These are phyloP conservation scores for Lagodon rhomboides DNA, from an alignment of 2,797 vertebrate genomes.

Conservation along the genomic window DNA sequence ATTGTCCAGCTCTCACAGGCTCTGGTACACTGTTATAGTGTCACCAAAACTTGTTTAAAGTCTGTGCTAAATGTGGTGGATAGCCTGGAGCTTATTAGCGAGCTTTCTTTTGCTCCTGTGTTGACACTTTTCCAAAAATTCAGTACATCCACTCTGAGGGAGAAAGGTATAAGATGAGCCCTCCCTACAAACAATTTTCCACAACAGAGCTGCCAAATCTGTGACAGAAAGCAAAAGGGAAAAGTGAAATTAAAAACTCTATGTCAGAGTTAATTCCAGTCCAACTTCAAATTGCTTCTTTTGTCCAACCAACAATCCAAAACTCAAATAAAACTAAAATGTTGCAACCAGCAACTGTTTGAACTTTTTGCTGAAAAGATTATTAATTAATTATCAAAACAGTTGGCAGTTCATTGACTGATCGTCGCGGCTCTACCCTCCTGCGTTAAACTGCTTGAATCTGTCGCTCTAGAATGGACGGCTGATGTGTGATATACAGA, in stretches of 20 bases:
- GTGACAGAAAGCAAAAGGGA: neutral
- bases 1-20: neutral
- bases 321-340: too few species aligned
- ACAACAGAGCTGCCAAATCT: neutral
- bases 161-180: neutral
- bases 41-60: neutral
- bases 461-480: neutral
- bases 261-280: too few species aligned
- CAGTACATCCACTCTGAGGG: neutral
- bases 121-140: neutral
- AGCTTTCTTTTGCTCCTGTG: neutral
- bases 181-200: neutral
- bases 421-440: too few species aligned
- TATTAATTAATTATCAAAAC: too few species aligned
- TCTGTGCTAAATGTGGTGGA: neutral
- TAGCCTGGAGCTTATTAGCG: neutral
- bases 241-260: neutral
- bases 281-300: too few species aligned
- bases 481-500: neutral
- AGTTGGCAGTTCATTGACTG: too few species aligned
- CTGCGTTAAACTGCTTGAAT: neutral
- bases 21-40: too few species aligned
- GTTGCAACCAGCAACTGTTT: too few species aligned
- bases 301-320: too few species aligned
- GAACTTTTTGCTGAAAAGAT: too few species aligned